Percentiles rank a stretch among this genome's conserved stretches.
Evolutionary conservation across 2,797 vertebrate genomes (phyloP).

Genomic region (Coreius guichenoti): DNA sequence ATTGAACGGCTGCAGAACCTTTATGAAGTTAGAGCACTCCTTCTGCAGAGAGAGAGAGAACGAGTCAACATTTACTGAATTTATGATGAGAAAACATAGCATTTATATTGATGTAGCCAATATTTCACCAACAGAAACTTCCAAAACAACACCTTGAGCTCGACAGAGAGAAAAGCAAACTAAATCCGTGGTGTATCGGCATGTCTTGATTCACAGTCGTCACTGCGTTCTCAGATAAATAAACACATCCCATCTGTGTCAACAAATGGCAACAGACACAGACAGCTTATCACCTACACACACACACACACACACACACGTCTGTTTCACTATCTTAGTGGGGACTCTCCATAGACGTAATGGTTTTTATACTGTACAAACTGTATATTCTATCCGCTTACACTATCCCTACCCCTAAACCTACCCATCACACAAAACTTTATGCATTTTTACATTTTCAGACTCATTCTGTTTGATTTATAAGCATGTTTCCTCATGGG

Average conservation of each 20-base stretch:
- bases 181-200: neutral
- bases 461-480: neutral
- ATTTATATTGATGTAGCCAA: neutral
- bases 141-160: constrained; percentile 11
- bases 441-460: neutral
- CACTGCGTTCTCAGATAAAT: constrained; percentile 35
- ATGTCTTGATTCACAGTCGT: constrained; percentile 21
- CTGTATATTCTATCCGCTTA: neutral
- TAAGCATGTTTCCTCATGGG: neutral
- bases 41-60: constrained; percentile 79
- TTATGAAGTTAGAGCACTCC: constrained; percentile 96
- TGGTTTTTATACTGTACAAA: neutral
- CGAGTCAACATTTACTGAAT: constrained; percentile 21
- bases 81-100: neutral
- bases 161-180: constrained; percentile 32
- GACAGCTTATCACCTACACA: constrained; percentile 26
- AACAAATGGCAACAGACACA: constrained; percentile 32
- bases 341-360: neutral
- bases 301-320: neutral
- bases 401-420: neutral
- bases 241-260: constrained; percentile 51
- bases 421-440: neutral
- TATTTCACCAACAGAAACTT: neutral
- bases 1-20: constrained; percentile 92
- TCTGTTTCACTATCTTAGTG: neutral